Base-by-base conservation (phyloP, 2,797 vertebrate species). In the Lepilemur septentrionalis region DNA sequence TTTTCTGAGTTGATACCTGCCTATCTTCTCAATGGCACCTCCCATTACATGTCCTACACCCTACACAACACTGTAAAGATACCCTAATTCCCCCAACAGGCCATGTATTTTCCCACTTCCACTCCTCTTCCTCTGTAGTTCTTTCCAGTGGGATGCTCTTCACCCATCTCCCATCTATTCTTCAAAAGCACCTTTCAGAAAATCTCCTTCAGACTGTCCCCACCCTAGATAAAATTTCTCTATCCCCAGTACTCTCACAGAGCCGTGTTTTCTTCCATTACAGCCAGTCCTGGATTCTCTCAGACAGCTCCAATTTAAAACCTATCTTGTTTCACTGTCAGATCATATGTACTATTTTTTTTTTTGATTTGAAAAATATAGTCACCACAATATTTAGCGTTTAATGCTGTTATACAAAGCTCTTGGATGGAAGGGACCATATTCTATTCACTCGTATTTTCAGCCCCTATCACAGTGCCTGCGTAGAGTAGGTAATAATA, bases 321-420 rank as follows among this genome's bases (percentile, higher is more conserved):
- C 79, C 83, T 55, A 80, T 55, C 38, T 69, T 46, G 8, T 80
- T 84, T 93, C 86, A 91, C 48, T 57, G 28, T 91, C 52, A 91
- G 79, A 50, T 8, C 38, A 81, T 55, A 87, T 32, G 52, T n/a
- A 69, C n/a, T 48, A 55, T 28, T 43, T 93, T 86, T 38, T 86
- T 38, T 38, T 46, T 59, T n/a, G 67, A 73, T 75, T 65, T 70
- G 43, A 46, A 93, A 94, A 93, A 89, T 75, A 89, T 4, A 92
- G 63, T 96, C 52, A 82, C 32, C 32, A 87, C 11, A 87, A 87
- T 78, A 87, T 87, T 69, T 63, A 96, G 18, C 43, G 93, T 94
- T 88, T 93, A 94, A 84, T 70, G 69, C 22, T 94, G 61, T 52
- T 83, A 97, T 4, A 91, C 63, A 75, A 93, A 90, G 35, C 41